phyloP scores from a whole-genome alignment of 2,888 invertebrate genomes.

The Ommatoiulus sabulosus region DNA sequence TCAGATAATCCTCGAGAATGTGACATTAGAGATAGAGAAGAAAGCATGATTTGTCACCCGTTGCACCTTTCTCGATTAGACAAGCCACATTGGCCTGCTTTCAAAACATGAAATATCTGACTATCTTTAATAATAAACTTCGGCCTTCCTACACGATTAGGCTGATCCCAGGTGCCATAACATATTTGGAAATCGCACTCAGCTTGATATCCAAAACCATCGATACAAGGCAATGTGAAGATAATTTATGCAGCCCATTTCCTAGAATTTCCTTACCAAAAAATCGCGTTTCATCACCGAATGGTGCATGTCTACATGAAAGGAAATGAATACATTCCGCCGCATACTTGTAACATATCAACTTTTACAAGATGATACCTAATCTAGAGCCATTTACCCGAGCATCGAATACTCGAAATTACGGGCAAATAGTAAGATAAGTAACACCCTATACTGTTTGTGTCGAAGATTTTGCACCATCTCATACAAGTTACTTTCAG shows the following conservation, averaged over 20 bases:
- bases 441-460: not conserved
- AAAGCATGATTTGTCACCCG: not conserved
- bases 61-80: not conserved
- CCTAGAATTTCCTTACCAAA: not conserved
- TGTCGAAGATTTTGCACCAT: not conserved
- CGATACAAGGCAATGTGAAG: not conserved
- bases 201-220: constrained; percentile 8
- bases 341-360: not conserved
- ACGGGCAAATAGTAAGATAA: not conserved
- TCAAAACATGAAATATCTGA: not conserved
- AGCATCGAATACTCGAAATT: not conserved
- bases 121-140: not conserved
- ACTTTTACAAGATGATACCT: not conserved
- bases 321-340: not conserved
- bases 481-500: not conserved
- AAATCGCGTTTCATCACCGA: not conserved
- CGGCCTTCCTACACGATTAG: not conserved
- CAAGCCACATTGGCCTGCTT: constrained; percentile 6
- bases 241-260: constrained; percentile 30
- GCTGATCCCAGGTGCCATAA: not conserved
- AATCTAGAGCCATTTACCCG: not conserved
- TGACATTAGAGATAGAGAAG: not conserved
- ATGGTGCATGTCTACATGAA: not conserved
- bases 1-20: not conserved
- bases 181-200: not conserved